Evolutionary conservation across 92 coral and sea anemone species (phyloP), one percentile per base, ranked within the genome.

Genomic region (Porites evermanni): DNA sequence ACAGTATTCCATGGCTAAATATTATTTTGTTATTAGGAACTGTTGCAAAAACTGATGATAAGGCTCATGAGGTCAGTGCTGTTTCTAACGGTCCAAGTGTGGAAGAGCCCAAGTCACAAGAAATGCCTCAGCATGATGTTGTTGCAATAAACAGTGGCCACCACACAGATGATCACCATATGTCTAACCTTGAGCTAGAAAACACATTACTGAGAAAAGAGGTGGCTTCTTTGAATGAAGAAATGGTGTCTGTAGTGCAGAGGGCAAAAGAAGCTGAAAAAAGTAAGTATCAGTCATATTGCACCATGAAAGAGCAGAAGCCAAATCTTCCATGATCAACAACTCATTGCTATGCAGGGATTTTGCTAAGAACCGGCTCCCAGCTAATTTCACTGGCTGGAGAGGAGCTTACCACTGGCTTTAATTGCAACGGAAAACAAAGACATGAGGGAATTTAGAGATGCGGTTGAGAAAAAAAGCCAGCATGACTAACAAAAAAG

Each of bases 181-280:
- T 90, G 53, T 97, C 99, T 53, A 97, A 93, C 76, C 86, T 97
- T 67, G 99, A 97, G 74, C 85, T 97, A 21, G 99, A 97, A 80
- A 97, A 97, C 83, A 95, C 90, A 59, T 79, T 97, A 70, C 84
- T 97, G 38, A 89, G 95, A 66, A 94, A 96, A 65, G 99, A 95
- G 75, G 96, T 96, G 64, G 84, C 95, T 54, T 96, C 99, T 8
- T 91, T 96, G 56, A 96, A 96, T 80, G 99, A 91, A 59, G 99
- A 96, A 85, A 79, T 96, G 92, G 93, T 96, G 63, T 95, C 95
- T 52, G 94, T 95, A 64, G 91, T 91, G 19, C 99, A 95, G 79
- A 87, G 98, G 69, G 93, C 98, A 12, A 96, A 93, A 83, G 99
- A 95, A 32, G 92, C 98, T 26, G 98, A 93, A 77, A 95, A 85